Conservation (phyloP, 2,888 invertebrate species). For the Andrena trimmerana region DNA sequence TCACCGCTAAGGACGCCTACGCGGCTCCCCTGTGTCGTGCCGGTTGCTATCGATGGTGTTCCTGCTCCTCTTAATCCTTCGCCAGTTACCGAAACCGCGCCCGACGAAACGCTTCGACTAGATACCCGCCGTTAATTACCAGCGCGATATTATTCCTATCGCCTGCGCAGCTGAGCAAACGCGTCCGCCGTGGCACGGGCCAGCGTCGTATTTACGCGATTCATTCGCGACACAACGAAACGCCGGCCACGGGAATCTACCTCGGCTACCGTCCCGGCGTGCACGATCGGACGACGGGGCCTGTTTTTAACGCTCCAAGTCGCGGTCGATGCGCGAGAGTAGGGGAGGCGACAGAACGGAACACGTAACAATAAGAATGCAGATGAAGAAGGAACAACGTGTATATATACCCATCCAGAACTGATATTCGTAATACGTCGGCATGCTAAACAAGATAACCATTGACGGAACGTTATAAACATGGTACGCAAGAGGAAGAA, state of each 20-base stretch:
- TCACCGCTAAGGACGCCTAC: background rate
- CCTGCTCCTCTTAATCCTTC: conserved; percentile 21
- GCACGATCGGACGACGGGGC: background rate
- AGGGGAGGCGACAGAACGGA: background rate
- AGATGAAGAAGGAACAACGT: conserved; percentile 13
- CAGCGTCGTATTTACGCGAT: conserved; percentile 25
- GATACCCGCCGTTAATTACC: background rate
- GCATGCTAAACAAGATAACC: conserved; percentile 60
- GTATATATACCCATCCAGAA: conserved; percentile 30
- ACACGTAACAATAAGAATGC: conserved; percentile 2
- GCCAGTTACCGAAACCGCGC: conserved; percentile 8
- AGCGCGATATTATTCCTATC: conserved; percentile 24
- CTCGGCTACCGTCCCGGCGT: background rate
- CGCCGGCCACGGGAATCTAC: background rate
- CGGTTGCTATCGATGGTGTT: conserved; percentile 11
- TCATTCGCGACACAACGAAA: conserved; percentile 26
- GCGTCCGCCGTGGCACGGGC: background rate
- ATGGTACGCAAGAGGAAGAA: conserved; percentile 19
- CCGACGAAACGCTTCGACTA: conserved; percentile 11
- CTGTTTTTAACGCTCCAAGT: background rate
- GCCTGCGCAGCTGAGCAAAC: conserved; percentile 33
- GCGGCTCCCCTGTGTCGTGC: background rate
- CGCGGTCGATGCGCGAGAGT: background rate
- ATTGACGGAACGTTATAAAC: conserved; percentile 47
- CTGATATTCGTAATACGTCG: conserved; percentile 34